Evolutionary conservation across 2,113 vertebrate genomes (phyloP), one percentile per base, ranked within the genome.

Genomic region (Aspidoscelis tigris): DNA sequence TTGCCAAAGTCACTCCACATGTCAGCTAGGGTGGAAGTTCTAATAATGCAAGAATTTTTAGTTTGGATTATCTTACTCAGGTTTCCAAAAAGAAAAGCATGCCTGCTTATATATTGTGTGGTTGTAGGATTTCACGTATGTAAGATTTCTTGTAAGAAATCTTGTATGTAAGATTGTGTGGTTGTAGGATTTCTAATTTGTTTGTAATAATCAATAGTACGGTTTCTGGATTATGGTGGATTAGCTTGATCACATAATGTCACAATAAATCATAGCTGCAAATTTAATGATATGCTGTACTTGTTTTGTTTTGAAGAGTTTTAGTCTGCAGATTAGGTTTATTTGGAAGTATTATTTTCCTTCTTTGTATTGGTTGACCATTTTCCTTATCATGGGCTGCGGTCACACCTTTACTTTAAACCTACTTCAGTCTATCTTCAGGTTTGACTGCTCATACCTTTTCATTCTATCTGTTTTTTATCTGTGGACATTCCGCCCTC

Each of bases 141-240:
- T 83, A 79, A 84, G 87, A 88, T 94, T 91, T 92, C 88, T 94
- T 94, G 92, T 89, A 87, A 89, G 93, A 33, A 33, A 33, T 33
- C 33, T 95, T 93, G 85, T 92, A 86, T 89, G 70, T 86, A 81
- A 89, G 90, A 91, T 95, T 95, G 93, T 76, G 5, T 55, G 24
- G 18, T 12, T n/a, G 47, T 50, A 50, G 47, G 8, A 50, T 47
- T 66, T 50, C 93, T 92, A 90, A 87, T 84, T 87, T 76, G 68
- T 71, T 53, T 18, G 0, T 86, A 76, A 83, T 90, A 88, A 88
- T 91, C 91, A 33, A 55, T 43, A 83, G 84, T 85, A 87, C 80
- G n/a, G 82, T 93, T 71, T 81, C 93, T 96, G 93, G 77, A 94
- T 50, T 96, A 93, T 83, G 82, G 69, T 84, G 88, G 83, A 87